Evolutionary conservation across 1,140 invertebrate genomes (phyloP).

Genomic region (Achroia grisella): DNA sequence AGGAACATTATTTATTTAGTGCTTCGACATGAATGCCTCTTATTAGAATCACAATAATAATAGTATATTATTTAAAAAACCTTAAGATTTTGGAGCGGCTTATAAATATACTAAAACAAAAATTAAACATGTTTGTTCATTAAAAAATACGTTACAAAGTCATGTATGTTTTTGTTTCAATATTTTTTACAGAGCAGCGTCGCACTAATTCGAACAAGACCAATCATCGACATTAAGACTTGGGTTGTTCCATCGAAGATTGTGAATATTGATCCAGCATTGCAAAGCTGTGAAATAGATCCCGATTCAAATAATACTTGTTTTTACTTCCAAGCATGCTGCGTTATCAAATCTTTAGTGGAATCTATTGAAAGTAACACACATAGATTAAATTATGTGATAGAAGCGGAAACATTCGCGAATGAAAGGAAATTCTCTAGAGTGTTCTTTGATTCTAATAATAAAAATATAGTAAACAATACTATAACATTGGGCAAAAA

Average conservation of each 20-base stretch:
- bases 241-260: slow-evolving; percentile 72
- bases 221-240: slow-evolving; percentile 90
- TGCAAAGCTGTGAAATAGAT: slow-evolving; percentile 80
- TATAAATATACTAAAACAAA: too few species aligned
- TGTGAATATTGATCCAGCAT: slow-evolving; percentile 87
- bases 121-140: too few species aligned
- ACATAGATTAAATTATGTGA: slow-evolving; percentile 80
- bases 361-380: slow-evolving; percentile 69
- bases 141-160: too few species aligned
- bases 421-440: slow-evolving; percentile 87
- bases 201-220: slow-evolving; percentile 83
- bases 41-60: not conserved
- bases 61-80: not conserved
- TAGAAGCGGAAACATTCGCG: slow-evolving; percentile 89
- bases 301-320: slow-evolving; percentile 82
- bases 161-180: too few species aligned
- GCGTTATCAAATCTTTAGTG: slow-evolving; percentile 81
- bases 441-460: slow-evolving; percentile 81
- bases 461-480: slow-evolving; percentile 75
- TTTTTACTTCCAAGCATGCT: slow-evolving; percentile 92
- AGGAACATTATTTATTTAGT: too few species aligned
- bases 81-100: too few species aligned
- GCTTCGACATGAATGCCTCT: not conserved
- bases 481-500: slow-evolving; percentile 74
- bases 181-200: slow-evolving; percentile 76